Conservation (phyloP, 2,797 vertebrate genomes). For the Catharus ustulatus region DNA sequence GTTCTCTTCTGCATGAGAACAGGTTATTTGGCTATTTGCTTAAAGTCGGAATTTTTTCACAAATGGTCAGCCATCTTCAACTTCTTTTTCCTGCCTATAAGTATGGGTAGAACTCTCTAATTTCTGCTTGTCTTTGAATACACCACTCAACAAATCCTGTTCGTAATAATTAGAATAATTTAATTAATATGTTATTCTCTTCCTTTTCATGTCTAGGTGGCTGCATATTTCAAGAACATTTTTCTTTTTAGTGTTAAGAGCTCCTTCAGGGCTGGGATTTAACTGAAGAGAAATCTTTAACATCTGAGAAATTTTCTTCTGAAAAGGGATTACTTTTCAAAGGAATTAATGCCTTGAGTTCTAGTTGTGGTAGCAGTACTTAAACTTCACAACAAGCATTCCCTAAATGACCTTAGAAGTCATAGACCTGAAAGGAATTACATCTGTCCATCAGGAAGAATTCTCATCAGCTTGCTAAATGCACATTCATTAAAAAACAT, state of each 20-base stretch:
- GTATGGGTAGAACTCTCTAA: not conserved
- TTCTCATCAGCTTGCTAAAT: not conserved
- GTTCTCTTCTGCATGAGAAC: not conserved
- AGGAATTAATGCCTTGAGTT: not conserved
- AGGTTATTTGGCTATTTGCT: not conserved
- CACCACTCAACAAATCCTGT: not conserved
- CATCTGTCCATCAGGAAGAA: not conserved
- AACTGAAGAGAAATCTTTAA: not conserved
- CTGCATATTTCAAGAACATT: not conserved
- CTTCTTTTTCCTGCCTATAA: not conserved
- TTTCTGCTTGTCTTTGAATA: not conserved
- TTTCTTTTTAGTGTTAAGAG: not conserved
- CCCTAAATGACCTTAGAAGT: not conserved
- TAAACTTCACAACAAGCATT: not conserved
- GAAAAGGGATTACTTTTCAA: not conserved
- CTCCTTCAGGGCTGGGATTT: not conserved
- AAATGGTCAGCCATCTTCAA: not conserved
- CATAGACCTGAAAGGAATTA: not conserved
- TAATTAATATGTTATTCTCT: not conserved
- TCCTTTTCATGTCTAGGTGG: not conserved
- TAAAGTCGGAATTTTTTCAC: not conserved
- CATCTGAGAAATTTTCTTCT: constrained; percentile 13
- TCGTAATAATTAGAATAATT: not conserved
- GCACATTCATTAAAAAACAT: not conserved
- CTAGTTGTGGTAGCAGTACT: not conserved